Conservation (phyloP, 2,888 invertebrate genomes). For the Rhagonycha lutea region DNA sequence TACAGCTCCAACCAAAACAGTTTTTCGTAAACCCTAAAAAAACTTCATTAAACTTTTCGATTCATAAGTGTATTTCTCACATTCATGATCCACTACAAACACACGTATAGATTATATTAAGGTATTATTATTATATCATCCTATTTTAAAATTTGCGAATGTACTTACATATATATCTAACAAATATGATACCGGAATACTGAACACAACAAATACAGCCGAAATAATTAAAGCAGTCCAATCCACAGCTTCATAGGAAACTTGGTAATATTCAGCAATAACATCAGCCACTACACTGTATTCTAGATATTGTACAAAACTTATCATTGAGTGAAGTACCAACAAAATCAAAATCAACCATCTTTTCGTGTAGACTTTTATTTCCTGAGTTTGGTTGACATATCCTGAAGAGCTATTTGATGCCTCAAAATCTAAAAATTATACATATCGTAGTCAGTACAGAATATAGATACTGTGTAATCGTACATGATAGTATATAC, state of each 20-base stretch:
- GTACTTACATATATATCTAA: slow-evolving; percentile 84
- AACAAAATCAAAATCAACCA: slow-evolving; percentile 86
- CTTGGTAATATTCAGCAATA: slow-evolving; percentile 73
- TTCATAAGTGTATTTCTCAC: too few relatives aligned
- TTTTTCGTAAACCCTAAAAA: background rate
- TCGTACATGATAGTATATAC: too few relatives aligned
- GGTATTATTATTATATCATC: too few relatives aligned
- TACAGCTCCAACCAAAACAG: background rate
- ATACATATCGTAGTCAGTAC: too few relatives aligned
- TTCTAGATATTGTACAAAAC: slow-evolving; percentile 95
- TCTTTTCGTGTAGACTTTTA: slow-evolving; percentile 61
- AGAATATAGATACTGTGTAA: too few relatives aligned
- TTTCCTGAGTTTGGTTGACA: background rate
- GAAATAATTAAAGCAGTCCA: slow-evolving; percentile 98
- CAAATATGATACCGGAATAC: slow-evolving; percentile 94
- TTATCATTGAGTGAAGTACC: slow-evolving; percentile 84
- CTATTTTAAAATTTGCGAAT: too few relatives aligned
- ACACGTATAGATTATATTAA: too few relatives aligned
- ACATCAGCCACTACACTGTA: slow-evolving; percentile 89
- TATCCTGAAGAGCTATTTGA: background rate
- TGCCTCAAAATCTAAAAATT: background rate
- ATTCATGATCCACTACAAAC: too few relatives aligned
- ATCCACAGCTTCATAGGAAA: slow-evolving; percentile 75
- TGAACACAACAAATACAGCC: slow-evolving; percentile 91
- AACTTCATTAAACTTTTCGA: too few relatives aligned